Percentiles rank a stretch among this genome's conserved stretches.
These are phyloP conservation scores for Caenorhabditis briggsae DNA, from an alignment of 1,140 invertebrate species.

Conservation along the genomic window DNA sequence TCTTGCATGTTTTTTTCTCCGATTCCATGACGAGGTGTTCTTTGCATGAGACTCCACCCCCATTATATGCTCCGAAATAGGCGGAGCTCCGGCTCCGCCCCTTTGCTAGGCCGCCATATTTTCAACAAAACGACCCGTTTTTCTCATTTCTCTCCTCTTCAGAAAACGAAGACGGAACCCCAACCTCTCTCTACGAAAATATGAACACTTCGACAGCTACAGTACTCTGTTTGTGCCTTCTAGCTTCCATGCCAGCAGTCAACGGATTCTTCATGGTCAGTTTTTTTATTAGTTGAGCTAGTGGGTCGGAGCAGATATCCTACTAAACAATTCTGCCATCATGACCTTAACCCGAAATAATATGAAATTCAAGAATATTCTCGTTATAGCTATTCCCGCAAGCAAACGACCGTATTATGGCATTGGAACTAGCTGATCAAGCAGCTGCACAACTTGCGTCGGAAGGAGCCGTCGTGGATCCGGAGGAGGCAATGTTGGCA, in stretches of 20 bases:
- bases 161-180: constrained; percentile 26
- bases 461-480: constrained; percentile 23
- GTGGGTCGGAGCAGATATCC: background rate
- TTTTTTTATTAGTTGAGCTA: background rate
- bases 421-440: constrained; percentile 31
- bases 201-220: constrained; percentile 17
- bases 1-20: too few species aligned
- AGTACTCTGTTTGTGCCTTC: constrained; percentile 18
- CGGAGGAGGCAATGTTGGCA: constrained; percentile 36
- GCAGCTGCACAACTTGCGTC: background rate
- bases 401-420: constrained; percentile 43
- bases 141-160: constrained; percentile 38
- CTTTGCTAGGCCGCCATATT: constrained; percentile 11
- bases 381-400: constrained; percentile 27
- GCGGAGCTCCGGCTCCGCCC: background rate
- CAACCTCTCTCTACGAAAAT: background rate
- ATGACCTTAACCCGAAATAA: background rate
- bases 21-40: background rate
- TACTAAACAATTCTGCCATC: constrained; percentile 15
- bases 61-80: constrained; percentile 10
- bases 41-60: constrained; percentile 45
- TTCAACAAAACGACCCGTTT: background rate
- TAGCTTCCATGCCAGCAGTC: background rate
- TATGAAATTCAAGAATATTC: background rate
- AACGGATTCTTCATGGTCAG: constrained; percentile 27